phyloP scores from a whole-genome alignment of 2,113 vertebrate genomes.

The Polypterus senegalus region DNA sequence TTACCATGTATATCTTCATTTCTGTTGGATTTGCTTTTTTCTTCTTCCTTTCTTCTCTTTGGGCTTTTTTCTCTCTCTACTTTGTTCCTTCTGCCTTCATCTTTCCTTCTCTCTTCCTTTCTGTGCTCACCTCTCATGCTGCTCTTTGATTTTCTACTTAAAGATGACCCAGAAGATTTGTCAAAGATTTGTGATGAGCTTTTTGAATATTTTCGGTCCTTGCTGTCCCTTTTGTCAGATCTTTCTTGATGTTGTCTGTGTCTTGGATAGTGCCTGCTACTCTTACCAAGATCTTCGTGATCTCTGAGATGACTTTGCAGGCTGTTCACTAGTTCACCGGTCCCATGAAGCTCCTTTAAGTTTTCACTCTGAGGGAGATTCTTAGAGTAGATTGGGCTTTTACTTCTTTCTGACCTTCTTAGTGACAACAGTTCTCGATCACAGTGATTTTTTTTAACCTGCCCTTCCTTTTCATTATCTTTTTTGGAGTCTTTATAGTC shows the following conservation, averaged over 20 bases:
- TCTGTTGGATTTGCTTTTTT: constrained; percentile 38
- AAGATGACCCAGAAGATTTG: constrained; percentile 8
- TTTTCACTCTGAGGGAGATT: constrained; percentile 13
- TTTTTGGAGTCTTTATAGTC: constrained; percentile 39
- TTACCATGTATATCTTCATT: constrained; percentile 27
- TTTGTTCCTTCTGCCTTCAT: constrained; percentile 34
- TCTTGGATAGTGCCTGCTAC: constrained; percentile 13
- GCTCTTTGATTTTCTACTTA: constrained; percentile 23
- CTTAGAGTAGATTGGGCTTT: constrained; percentile 34
- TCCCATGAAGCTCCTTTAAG: not conserved
- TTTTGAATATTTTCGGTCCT: constrained; percentile 19
- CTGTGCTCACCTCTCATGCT: constrained; percentile 25
- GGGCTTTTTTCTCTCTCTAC: constrained; percentile 1
- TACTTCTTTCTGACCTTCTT: constrained; percentile 38
- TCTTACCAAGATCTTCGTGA: not conserved
- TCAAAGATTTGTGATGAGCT: constrained; percentile 18
- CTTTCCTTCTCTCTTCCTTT: constrained; percentile 23
- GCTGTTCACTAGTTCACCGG: not conserved
- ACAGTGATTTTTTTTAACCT: constrained; percentile 28
- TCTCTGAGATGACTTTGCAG: constrained; percentile 13
- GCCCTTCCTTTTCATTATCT: constrained; percentile 36
- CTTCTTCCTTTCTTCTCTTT: constrained; percentile 16
- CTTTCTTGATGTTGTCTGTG: constrained; percentile 16
- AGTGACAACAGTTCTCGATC: constrained; percentile 39
- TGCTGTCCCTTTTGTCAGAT: constrained; percentile 13